These are phyloP conservation scores for Agrochola macilenta DNA, from an alignment of 2,888 invertebrate genomes.

Conservation along the genomic window DNA sequence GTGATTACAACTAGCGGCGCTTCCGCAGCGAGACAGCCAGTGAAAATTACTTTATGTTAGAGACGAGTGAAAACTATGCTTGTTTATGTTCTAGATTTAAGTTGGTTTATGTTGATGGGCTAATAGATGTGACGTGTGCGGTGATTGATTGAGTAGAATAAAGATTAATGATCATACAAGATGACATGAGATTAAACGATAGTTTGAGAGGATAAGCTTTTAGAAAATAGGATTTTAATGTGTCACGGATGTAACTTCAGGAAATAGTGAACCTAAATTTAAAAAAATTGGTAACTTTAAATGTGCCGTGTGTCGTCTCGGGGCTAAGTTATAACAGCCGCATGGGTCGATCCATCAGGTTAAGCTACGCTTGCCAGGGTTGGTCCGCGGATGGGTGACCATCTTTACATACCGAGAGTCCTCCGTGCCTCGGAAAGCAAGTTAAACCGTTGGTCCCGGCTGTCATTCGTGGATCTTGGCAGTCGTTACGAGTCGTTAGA, in stretches of 20 bases:
- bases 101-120: constrained; percentile 2
- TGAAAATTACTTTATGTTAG: constrained; percentile 44
- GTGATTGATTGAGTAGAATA: background rate
- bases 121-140: background rate
- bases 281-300: no score
- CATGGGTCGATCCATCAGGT: no score
- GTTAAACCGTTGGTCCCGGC: no score
- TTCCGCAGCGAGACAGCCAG: constrained; percentile 45
- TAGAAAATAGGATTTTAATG: background rate
- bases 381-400: no score
- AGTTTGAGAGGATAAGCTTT: background rate
- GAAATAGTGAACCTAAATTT: no score
- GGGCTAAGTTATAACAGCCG: no score
- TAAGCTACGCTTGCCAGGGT: no score
- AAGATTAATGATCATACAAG: background rate
- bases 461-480: no score
- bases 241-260: background rate
- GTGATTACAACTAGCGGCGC: constrained; percentile 52
- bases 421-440: no score
- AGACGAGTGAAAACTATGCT: constrained; percentile 26
- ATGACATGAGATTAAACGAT: background rate
- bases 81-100: constrained; percentile 14
- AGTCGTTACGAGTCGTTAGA: no score
- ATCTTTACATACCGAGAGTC: no score
- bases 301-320: no score